Base-by-base conservation (phyloP, 2,888 invertebrate species). In the Meteorus colon region DNA sequence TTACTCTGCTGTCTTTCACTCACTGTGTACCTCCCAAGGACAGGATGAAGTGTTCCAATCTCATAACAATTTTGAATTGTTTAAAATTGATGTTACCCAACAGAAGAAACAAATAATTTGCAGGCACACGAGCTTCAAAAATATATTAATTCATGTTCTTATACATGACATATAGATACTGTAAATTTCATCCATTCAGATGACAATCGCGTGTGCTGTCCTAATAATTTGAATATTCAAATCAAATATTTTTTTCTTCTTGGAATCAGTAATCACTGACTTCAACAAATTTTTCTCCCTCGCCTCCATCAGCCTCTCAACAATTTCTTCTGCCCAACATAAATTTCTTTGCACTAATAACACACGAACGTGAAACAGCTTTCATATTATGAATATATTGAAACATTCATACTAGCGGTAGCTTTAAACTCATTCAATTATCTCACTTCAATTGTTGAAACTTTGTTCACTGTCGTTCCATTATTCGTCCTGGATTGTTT, bases 391-490 rank as follows among this genome's bases (percentile, higher is more conserved):
- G 10, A 4, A 19, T 6, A 55, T 24, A 55, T 2, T 2, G 8
- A 8, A 41, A 24, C 19, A 19, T 55, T 55, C 0, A 19, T 10
- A 8, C n/a, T n/a, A 55, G 55, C 8, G n/a, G 6, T 55, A 4
- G n/a, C 19, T 24, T 19, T n/a, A 24, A 24, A n/a, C 19, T 55
- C 55, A 55, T 19, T 19, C 24, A 6, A 19, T 8, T 55, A 1
- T 19, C 19, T 5, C 10, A 55, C 4, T n/a, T 19, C 19, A 55
- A 55, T 24, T 19, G 6, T 19, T 55, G 6, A 8, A 19, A 55
- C 10, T 19, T 55, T 55, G 6, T 48, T 55, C 66, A 66, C 34
- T 65, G n/a, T 12, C 19, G 65, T n/a, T 65, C 65, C 37, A 19
- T 16, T 1, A 19, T 6, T 62, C 14, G 4, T n/a, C 8, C 2